These are phyloP conservation scores for Crenichthys baileyi DNA, from an alignment of 2,797 vertebrate genomes.

Conservation along the genomic window DNA sequence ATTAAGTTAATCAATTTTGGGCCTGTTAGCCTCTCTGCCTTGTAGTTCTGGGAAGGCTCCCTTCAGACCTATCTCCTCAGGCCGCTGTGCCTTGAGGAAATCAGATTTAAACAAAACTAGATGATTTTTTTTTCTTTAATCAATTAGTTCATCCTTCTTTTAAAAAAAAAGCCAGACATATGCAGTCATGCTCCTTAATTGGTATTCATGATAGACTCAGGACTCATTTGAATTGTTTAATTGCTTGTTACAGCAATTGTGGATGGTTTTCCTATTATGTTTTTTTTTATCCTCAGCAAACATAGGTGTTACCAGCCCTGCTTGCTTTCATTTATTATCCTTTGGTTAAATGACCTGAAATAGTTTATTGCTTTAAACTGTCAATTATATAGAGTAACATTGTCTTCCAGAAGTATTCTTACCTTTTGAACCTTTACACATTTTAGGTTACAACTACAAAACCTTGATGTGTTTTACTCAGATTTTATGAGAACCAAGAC, in stretches of 20 bases:
- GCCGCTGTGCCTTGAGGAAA: background rate
- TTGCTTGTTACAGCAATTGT: constrained; percentile 5
- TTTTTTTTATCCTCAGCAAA: background rate
- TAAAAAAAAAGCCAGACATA: background rate
- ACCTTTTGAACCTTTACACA: background rate
- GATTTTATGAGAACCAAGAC: background rate
- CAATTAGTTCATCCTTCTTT: background rate
- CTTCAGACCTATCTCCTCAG: background rate
- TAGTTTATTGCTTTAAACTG: background rate
- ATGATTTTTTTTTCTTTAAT: background rate
- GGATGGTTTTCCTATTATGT: background rate
- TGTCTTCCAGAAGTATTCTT: background rate
- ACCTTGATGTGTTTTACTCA: background rate
- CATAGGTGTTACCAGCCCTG: background rate
- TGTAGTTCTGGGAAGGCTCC: background rate
- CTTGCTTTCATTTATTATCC: background rate
- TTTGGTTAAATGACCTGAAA: background rate
- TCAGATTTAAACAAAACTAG: background rate
- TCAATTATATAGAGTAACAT: background rate
- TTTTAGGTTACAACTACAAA: background rate
- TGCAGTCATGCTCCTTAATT: constrained; percentile 4
- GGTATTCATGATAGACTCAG: constrained; percentile 8
- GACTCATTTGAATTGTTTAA: constrained; percentile 6
- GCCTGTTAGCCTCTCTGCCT: background rate
- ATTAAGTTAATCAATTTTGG: background rate